A percentile compares a stretch with the other conserved stretches of the same genome.
These are phyloP conservation scores for Hiodon tergisus DNA, from an alignment of 2,113 vertebrate genomes.

Conservation along the genomic window DNA sequence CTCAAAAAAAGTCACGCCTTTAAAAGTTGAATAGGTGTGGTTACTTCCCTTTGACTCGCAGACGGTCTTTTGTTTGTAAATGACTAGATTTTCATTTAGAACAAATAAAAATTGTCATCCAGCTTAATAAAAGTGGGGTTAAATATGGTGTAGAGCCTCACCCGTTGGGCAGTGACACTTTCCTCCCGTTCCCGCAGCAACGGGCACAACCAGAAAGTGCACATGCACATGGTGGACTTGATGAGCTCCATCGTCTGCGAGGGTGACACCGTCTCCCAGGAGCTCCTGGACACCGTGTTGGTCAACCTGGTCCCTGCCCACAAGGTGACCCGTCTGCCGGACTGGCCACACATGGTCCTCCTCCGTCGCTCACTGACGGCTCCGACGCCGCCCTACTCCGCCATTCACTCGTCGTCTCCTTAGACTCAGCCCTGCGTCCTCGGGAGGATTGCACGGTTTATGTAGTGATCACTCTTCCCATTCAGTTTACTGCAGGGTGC, in stretches of 20 bases:
- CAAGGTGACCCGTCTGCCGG: constrained; percentile 68
- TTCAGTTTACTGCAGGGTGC: too few relatives aligned
- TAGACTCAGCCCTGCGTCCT: too few relatives aligned
- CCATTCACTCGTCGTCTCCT: too few relatives aligned
- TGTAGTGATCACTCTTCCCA: too few relatives aligned
- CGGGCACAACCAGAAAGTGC: constrained; percentile 97
- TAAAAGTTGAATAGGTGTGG: too few relatives aligned
- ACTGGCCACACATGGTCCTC: not conserved
- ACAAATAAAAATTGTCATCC: too few relatives aligned
- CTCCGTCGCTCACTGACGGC: not conserved
- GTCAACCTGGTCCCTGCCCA: constrained; percentile 96
- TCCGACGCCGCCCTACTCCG: not conserved
- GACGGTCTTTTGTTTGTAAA: not conserved
- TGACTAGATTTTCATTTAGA: too few relatives aligned
- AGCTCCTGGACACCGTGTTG: constrained; percentile 92
- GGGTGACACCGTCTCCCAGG: constrained; percentile 95
- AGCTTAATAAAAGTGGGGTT: too few relatives aligned
- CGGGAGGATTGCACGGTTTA: too few relatives aligned
- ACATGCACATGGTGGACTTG: constrained; percentile 99
- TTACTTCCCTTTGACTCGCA: too few relatives aligned
- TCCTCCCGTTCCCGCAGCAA: constrained; percentile 70
- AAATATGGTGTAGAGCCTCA: too few relatives aligned
- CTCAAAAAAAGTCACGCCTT: too few relatives aligned
- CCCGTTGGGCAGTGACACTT: not conserved
- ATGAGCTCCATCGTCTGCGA: constrained; percentile 99